A percentile compares a stretch with the other conserved stretches of the same genome.
Conservation (phyloP, 2,888 invertebrate species). For the Pollenia angustigena region DNA sequence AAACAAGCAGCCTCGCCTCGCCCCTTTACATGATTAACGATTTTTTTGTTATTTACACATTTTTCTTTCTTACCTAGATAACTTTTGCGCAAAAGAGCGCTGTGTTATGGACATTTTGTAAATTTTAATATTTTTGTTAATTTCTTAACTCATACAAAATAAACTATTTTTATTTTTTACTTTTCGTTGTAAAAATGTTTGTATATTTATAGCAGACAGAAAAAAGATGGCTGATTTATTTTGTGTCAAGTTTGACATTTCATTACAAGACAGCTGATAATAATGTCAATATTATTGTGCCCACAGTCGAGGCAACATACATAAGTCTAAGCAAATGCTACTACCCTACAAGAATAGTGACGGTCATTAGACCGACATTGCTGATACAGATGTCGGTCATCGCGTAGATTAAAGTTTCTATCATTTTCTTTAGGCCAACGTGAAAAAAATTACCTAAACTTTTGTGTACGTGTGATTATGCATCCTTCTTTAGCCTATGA, state of each 20-base stretch:
- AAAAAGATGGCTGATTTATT: conserved; percentile 36
- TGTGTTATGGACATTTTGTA: conserved; percentile 87
- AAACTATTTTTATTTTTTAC: background rate
- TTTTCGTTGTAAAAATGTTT: conserved; percentile 48
- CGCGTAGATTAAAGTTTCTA: too few relatives aligned
- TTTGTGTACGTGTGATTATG: too few relatives aligned
- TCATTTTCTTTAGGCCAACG: too few relatives aligned
- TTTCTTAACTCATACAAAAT: background rate
- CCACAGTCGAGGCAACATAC: too few relatives aligned
- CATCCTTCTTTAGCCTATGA: too few relatives aligned
- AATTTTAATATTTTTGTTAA: conserved; percentile 8
- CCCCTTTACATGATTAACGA: conserved; percentile 41
- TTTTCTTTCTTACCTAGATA: conserved; percentile 86
- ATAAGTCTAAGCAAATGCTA: too few relatives aligned
- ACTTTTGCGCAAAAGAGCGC: conserved; percentile 89
- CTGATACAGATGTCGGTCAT: too few relatives aligned
- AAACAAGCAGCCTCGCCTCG: conserved; percentile 68
- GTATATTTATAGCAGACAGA: conserved; percentile 54
- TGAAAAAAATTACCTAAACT: too few relatives aligned
- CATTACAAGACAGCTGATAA: background rate
- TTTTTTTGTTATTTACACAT: background rate
- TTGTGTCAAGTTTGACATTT: conserved; percentile 39
- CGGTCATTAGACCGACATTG: too few relatives aligned
- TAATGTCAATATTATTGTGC: too few relatives aligned
- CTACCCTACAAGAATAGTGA: too few relatives aligned